Evolutionary conservation across 2,797 vertebrate species (phyloP).

Genomic region (Phoebastria nigripes): DNA sequence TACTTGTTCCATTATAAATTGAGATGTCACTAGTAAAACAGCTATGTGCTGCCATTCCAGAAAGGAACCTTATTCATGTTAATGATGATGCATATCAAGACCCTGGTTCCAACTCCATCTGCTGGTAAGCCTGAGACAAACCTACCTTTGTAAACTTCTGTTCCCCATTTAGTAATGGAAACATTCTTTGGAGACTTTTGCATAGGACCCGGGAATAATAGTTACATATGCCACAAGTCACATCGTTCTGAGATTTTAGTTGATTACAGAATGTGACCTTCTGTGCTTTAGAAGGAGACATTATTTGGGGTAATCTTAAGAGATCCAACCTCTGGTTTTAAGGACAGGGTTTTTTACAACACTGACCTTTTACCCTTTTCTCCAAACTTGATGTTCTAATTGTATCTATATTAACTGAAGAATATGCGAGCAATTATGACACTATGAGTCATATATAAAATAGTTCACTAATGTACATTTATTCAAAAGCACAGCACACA

Average conservation of each 20-base stretch:
- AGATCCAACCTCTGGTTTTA: background rate
- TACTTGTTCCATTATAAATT: background rate
- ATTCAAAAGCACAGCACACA: background rate
- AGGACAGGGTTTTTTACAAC: background rate
- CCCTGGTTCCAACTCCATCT: slow-evolving; percentile 45
- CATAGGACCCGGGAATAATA: background rate
- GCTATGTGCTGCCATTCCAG: background rate
- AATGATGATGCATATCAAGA: background rate
- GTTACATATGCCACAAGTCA: background rate
- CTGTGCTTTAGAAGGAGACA: background rate
- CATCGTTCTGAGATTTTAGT: background rate
- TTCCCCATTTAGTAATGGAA: background rate
- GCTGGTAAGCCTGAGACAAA: slow-evolving; percentile 29
- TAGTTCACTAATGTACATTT: background rate
- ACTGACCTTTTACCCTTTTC: background rate
- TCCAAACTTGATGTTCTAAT: background rate
- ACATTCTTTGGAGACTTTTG: background rate
- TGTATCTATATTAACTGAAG: background rate
- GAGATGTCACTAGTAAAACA: background rate
- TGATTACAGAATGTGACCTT: background rate
- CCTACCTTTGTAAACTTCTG: background rate
- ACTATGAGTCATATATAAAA: background rate
- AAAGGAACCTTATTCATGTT: background rate
- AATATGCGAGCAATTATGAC: background rate
- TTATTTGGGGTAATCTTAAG: background rate